phyloP scores from a whole-genome alignment of 2,113 vertebrate species.

The Corydoras sp. region DNA sequence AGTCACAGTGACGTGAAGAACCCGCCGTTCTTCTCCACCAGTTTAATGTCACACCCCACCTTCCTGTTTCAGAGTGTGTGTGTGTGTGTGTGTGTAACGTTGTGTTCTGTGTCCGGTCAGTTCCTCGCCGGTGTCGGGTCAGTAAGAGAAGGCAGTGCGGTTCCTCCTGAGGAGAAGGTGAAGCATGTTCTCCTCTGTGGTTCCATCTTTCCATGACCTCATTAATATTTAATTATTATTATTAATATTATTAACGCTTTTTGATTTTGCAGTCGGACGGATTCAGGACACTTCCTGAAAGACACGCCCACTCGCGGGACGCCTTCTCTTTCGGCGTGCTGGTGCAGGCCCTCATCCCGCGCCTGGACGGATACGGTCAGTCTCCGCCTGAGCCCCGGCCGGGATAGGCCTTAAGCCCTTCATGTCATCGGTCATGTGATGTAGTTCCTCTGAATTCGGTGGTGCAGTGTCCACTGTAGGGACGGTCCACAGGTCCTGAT shows the following conservation, averaged over 20 bases:
- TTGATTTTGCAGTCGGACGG: conserved; percentile 69
- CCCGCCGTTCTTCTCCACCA: no score
- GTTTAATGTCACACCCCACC: no score
- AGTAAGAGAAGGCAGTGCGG: conserved; percentile 69
- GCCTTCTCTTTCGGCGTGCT: conserved; percentile 84
- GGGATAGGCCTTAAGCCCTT: no score
- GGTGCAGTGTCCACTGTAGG: no score
- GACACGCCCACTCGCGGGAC: conserved; percentile 79
- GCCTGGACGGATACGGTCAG: conserved; percentile 79
- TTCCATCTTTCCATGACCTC: background rate
- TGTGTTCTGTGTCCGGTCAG: conserved; percentile 54
- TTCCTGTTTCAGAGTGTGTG: background rate
- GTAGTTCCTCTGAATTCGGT: no score
- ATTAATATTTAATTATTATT: background rate
- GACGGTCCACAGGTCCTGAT: no score
- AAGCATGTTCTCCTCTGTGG: background rate
- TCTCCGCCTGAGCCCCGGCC: conserved; percentile 6
- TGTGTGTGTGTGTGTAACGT: background rate
- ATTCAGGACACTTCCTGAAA: conserved; percentile 75
- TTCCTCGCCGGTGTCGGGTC: conserved; percentile 77
- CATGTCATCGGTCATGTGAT: no score
- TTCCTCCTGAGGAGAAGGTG: conserved; percentile 89
- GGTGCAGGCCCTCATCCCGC: conserved; percentile 74
- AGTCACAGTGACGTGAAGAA: no score
- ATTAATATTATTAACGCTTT: background rate